Percentiles rank a stretch among this genome's conserved stretches.
phyloP scores from a whole-genome alignment of 2,888 invertebrate species.

The Pyrrhia umbra region DNA sequence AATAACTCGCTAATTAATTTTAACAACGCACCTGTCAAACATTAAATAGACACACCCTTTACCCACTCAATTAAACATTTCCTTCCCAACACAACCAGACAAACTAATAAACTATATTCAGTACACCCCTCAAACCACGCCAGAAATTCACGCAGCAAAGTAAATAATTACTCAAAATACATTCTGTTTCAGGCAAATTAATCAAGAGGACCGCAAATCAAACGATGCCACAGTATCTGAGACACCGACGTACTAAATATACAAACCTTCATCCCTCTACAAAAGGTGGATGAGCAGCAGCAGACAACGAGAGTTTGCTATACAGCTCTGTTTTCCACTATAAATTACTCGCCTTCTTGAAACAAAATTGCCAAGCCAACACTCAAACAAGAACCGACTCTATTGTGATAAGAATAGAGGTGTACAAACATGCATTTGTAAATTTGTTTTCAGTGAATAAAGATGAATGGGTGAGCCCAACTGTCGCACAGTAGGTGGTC shows the following conservation, averaged over 20 bases:
- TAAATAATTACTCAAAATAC: constrained; percentile 54
- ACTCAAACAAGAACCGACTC: constrained; percentile 29
- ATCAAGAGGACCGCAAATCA: constrained; percentile 61
- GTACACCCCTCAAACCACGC: constrained; percentile 35
- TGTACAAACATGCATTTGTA: not conserved
- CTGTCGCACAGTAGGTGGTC: constrained; percentile 85
- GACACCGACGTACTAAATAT: constrained; percentile 59
- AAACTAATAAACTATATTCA: constrained; percentile 39
- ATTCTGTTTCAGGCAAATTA: constrained; percentile 54
- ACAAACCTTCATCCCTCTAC: constrained; percentile 57
- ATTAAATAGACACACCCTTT: constrained; percentile 6
- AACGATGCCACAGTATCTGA: constrained; percentile 44
- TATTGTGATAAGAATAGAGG: rapidly evolving
- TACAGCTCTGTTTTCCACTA: constrained; percentile 65
- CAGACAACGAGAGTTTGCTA: constrained; percentile 44
- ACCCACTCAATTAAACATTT: constrained; percentile 3
- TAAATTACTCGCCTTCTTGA: constrained; percentile 78
- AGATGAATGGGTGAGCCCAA: constrained; percentile 83
- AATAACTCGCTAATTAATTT: too few species aligned
- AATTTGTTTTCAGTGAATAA: constrained; percentile 75
- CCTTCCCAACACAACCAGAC: constrained; percentile 31
- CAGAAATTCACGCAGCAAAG: constrained; percentile 33
- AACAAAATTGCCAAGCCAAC: constrained; percentile 43
- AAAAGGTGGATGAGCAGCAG: constrained; percentile 59
- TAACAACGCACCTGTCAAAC: not conserved